Evolutionary conservation across 1,140 invertebrate species (phyloP).

Genomic region (Heliothis subflexa): DNA sequence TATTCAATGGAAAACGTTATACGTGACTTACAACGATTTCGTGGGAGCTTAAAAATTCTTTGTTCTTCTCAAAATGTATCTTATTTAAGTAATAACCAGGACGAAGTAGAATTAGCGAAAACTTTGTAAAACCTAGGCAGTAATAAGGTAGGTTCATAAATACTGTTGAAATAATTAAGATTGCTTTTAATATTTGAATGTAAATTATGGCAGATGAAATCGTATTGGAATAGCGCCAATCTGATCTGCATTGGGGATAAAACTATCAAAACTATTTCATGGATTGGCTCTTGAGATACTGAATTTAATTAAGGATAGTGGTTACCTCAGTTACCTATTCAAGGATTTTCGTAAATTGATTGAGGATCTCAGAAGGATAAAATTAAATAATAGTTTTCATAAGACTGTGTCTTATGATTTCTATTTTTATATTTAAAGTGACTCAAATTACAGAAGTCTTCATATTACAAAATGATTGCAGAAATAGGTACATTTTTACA

Average conservation of each 20-base stretch:
- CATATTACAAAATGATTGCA: no score
- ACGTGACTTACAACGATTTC: background rate
- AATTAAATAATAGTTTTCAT: no score
- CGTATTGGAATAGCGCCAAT: slow-evolving; percentile 5
- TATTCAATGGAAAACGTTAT: slow-evolving; percentile 26
- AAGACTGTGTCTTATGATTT: no score
- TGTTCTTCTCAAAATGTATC: background rate
- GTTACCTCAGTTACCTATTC: background rate
- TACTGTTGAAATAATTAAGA: background rate
- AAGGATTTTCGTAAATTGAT: background rate
- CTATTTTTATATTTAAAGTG: no score
- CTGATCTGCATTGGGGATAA: slow-evolving; percentile 1
- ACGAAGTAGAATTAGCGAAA: background rate
- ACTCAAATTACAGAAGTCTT: no score
- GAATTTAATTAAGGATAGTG: background rate
- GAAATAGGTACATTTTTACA: no score
- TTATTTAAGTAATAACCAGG: no score
- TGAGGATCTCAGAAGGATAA: no score
- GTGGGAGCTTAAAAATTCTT: slow-evolving; percentile 11
- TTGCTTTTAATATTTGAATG: background rate
- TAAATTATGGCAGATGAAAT: background rate
- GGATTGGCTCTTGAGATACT: background rate
- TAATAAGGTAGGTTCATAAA: background rate
- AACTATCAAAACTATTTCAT: background rate
- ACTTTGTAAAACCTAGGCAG: background rate